A percentile compares a stretch with the other conserved stretches of the same genome.
Conservation (phyloP, 2,888 invertebrate species). For the Heliconius aoede region DNA sequence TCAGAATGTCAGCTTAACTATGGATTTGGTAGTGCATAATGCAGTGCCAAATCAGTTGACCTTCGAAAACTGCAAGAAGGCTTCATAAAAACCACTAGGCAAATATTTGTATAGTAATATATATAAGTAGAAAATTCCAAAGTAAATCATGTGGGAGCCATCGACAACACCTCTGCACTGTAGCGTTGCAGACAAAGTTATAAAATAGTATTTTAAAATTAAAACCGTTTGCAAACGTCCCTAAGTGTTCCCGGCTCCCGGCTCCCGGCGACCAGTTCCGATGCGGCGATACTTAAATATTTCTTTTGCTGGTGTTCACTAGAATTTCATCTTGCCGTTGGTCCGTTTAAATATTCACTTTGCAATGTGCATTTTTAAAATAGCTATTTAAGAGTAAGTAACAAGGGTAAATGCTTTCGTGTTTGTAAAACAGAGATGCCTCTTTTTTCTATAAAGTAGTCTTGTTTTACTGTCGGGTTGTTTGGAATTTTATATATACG, state of each 20-base stretch:
- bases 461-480: neutral
- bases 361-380: slow-evolving; percentile 37
- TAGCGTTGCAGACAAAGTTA: neutral
- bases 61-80: too few relatives aligned
- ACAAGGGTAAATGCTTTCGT: slow-evolving; percentile 12
- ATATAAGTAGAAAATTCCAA: neutral
- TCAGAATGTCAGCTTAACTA: too few relatives aligned
- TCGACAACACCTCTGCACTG: neutral
- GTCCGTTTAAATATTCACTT: slow-evolving; percentile 34
- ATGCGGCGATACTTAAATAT: slow-evolving; percentile 24
- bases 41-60: too few relatives aligned
- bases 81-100: too few relatives aligned
- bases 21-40: too few relatives aligned
- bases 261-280: neutral
- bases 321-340: slow-evolving; percentile 27
- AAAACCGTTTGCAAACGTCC: slow-evolving; percentile 14
- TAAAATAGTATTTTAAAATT: slow-evolving; percentile 21
- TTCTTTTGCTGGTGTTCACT: slow-evolving; percentile 15
- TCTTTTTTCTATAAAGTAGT: neutral
- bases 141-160: neutral
- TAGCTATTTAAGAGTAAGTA: slow-evolving; percentile 31
- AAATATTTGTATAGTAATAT: neutral
- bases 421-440: neutral
- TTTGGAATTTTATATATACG: too few relatives aligned
- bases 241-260: slow-evolving; percentile 10